Evolutionary conservation across 2,888 invertebrate genomes (phyloP), one percentile per base, ranked within the genome.

Genomic region (Caenorhabditis sp.): DNA sequence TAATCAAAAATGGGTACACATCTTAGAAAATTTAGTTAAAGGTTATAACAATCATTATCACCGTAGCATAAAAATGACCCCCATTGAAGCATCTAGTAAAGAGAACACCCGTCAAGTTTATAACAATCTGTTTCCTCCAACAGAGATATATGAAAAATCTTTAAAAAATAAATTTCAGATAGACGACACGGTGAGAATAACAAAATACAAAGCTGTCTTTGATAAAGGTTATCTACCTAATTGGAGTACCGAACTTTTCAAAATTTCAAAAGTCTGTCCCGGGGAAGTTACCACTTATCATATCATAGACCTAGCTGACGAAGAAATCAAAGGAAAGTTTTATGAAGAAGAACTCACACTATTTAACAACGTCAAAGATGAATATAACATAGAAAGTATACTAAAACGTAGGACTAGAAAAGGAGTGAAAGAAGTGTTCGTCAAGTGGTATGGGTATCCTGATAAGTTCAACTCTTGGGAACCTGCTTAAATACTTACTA

Each of bases 11-110:
- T 82, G 81, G 79, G 50, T 74, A 11, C 43, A 71, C 20, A 82
- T 82, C 39, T 41, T 82, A 7, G 66, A 72, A 32, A 71, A 78
- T 30, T 45, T 79, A 15, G 55, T 82, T 6, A 13, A 7, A 1
- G 74, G 80, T 32, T 81, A 81, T 43, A 81, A 81, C 61, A 81
- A 73, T 73, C 80, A 78, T 75, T 81, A 62, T 79, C 81, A 81
- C 45, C 20, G 41, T 39, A 58, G 63, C 3, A 81, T 81, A 52
- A 81, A 81, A 82, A 81, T 74, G 71, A n/a, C n/a, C n/a, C n/a
- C 46, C 79, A 30, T 30, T 7, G 30, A 30, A 30, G 30, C 30
- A 7, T 30, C 30, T 30, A 30, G 9, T 9, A 30, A 30, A 30
- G 30, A 30, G 30, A 30, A 30, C 9, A 9, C 5, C 5, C 30